Percentiles rank a stretch among this genome's conserved stretches.
Conservation (phyloP, 2,113 vertebrate genomes). For the Mus spicilegus region DNA sequence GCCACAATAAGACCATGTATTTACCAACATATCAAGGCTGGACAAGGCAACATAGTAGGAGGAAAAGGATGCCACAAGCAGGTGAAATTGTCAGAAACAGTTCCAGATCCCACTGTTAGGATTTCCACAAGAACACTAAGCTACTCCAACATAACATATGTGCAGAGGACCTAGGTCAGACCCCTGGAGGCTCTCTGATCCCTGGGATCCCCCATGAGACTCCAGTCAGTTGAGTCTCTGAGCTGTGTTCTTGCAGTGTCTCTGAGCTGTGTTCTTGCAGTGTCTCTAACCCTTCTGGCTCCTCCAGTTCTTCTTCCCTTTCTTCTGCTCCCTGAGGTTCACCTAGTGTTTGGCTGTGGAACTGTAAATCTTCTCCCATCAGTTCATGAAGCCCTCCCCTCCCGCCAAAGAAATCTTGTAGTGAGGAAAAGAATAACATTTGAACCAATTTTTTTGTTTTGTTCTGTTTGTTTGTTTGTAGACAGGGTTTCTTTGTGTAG, state of each 20-base stretch:
- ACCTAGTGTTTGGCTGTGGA: background rate
- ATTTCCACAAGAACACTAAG: background rate
- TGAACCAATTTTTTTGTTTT: background rate
- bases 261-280: background rate
- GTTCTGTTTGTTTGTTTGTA: too few relatives aligned
- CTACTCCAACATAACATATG: background rate
- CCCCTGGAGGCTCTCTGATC: background rate
- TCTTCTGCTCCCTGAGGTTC: background rate
- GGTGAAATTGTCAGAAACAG: background rate
- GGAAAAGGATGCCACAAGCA: background rate
- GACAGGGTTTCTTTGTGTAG: too few relatives aligned
- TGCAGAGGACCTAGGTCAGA: background rate
- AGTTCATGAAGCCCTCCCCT: background rate
- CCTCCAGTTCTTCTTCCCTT: background rate
- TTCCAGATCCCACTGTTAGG: background rate
- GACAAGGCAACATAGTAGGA: background rate
- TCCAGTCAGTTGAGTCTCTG: background rate
- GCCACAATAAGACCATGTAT: background rate
- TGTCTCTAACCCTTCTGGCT: background rate
- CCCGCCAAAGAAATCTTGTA: background rate
- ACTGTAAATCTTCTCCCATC: background rate
- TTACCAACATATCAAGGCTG: background rate
- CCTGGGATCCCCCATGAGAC: background rate
- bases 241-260: background rate
- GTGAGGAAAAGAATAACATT: slow-evolving; percentile 1